These are phyloP conservation scores for Propithecus coquereli DNA, from an alignment of 2,113 vertebrate species.

Conservation along the genomic window DNA sequence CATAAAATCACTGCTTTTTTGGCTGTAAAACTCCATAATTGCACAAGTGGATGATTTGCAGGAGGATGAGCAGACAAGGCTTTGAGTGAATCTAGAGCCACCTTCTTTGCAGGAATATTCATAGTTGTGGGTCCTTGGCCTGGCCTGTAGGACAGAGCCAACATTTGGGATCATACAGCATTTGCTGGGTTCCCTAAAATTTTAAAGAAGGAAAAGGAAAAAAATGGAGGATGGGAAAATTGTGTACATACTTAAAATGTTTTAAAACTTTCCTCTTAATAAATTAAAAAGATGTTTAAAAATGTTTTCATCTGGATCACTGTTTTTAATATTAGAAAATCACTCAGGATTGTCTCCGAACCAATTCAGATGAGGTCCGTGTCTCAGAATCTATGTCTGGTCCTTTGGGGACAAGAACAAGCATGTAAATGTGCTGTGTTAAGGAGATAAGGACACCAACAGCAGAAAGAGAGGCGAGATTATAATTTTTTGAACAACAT, in stretches of 20 bases:
- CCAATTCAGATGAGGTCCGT: background rate
- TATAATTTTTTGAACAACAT: slow-evolving; percentile 43
- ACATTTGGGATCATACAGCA: background rate
- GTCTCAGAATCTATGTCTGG: background rate
- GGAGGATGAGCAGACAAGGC: background rate
- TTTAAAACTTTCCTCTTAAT: background rate
- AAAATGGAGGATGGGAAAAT: background rate
- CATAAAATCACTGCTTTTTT: background rate
- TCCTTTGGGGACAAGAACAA: background rate
- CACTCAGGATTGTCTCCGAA: background rate
- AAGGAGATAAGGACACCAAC: background rate
- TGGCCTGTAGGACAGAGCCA: background rate
- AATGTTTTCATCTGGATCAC: background rate
- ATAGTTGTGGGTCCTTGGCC: background rate
- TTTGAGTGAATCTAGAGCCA: background rate
- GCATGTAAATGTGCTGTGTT: background rate
- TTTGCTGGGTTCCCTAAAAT: background rate
- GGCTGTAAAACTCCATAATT: background rate
- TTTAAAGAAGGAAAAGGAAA: background rate
- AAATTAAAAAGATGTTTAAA: background rate
- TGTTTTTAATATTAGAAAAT: slow-evolving; percentile 14
- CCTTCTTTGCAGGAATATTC: background rate
- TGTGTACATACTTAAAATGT: background rate
- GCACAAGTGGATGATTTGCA: background rate
- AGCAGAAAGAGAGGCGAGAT: background rate